Conservation (phyloP, 2,797 vertebrate species). For the Platalea minor region DNA sequence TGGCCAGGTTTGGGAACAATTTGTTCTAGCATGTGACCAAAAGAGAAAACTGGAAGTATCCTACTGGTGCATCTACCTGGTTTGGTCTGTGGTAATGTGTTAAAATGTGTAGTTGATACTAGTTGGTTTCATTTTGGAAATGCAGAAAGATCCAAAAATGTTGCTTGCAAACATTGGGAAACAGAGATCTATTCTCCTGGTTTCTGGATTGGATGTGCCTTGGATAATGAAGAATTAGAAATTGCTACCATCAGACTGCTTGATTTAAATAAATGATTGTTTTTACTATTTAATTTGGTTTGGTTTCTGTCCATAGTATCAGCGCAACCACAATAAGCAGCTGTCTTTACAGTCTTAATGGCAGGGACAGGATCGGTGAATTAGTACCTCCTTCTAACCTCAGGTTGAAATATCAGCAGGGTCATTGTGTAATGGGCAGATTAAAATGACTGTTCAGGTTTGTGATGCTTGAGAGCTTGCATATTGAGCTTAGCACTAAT, state of each 20-base stretch:
- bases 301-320: conserved; percentile 19
- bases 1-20: neutral
- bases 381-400: neutral
- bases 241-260: conserved; percentile 30
- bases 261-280: conserved; percentile 40
- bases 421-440: neutral
- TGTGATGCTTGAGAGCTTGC: neutral
- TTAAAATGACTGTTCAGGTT: neutral
- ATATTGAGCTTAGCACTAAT: neutral
- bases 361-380: neutral
- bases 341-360: neutral
- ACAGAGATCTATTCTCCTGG: neutral
- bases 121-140: neutral
- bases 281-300: conserved; percentile 31
- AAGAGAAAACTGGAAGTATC: neutral
- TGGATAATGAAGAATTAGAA: conserved; percentile 18
- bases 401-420: neutral
- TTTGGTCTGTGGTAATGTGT: neutral
- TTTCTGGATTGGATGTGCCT: conserved; percentile 1
- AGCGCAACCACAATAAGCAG: conserved; percentile 37
- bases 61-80: neutral
- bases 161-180: neutral
- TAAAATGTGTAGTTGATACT: neutral
- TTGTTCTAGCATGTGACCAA: neutral
- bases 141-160: neutral